Percentiles rank a stretch among this genome's conserved stretches.
Evolutionary conservation across 2,113 vertebrate genomes (phyloP).

Genomic region (Paramormyrops kingsleyae): DNA sequence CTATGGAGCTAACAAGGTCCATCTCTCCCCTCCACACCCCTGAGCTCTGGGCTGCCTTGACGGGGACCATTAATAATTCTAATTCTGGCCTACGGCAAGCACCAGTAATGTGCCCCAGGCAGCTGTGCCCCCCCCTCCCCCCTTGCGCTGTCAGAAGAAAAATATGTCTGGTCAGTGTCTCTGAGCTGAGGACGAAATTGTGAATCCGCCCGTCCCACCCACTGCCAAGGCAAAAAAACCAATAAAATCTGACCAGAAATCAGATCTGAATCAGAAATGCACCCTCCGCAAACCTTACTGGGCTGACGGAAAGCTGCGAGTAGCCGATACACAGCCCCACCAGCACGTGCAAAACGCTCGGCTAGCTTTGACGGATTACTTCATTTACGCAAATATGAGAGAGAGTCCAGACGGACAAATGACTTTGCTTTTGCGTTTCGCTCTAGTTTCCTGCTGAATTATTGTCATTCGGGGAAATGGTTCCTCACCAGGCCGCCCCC

Average conservation of each 20-base stretch:
- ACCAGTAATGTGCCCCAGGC: background rate
- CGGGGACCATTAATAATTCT: slow-evolving; percentile 43
- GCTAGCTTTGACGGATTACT: background rate
- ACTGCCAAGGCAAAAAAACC: background rate
- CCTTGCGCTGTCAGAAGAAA: background rate
- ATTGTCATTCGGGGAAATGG: slow-evolving; percentile 41
- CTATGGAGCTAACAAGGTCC: slow-evolving; percentile 50
- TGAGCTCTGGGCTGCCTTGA: slow-evolving; percentile 28
- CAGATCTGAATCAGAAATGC: background rate
- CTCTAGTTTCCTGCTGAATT: slow-evolving; percentile 35
- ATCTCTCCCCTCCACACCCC: background rate
- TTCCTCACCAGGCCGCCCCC: background rate
- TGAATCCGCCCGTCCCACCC: background rate
- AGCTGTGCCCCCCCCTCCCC: background rate
- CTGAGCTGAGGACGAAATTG: background rate
- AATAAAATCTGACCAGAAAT: background rate
- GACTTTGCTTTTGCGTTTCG: slow-evolving; percentile 45
- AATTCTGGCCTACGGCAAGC: slow-evolving; percentile 13
- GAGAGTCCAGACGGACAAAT: slow-evolving; percentile 54
- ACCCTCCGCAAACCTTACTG: background rate
- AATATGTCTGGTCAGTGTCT: background rate
- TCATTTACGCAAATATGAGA: slow-evolving; percentile 52
- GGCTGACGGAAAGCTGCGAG: background rate
- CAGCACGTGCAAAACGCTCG: slow-evolving; percentile 15
- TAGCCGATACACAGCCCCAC: background rate